Evolutionary conservation across 2,113 vertebrate species (phyloP).

Genomic region (Planiliza haematocheilus): DNA sequence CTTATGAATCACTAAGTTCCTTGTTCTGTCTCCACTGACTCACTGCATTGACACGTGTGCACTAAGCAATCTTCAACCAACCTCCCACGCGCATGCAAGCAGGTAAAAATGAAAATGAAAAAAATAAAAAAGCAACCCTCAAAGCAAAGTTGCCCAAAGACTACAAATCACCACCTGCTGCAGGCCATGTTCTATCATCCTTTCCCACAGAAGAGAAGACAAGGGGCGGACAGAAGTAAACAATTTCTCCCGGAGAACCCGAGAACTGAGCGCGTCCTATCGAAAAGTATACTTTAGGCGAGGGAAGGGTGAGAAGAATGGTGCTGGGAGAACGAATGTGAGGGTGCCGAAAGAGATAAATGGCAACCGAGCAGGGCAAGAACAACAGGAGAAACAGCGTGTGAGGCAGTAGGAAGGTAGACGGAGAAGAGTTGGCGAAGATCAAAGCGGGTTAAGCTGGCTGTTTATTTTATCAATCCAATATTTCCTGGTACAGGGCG

Average conservation of each 20-base stretch:
- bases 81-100: background rate
- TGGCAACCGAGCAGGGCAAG: background rate
- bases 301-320: background rate
- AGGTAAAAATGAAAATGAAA: background rate
- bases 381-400: background rate
- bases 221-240: background rate
- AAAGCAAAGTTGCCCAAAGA: background rate
- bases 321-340: background rate
- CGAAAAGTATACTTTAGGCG: conserved; percentile 2
- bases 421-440: conserved; percentile 13
- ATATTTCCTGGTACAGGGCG: conserved; percentile 38
- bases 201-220: background rate
- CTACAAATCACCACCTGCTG: background rate
- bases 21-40: background rate
- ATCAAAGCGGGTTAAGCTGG: conserved; percentile 46
- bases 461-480: conserved; percentile 41
- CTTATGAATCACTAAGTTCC: conserved; percentile 5
- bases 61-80: conserved; percentile 2
- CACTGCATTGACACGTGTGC: background rate
- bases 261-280: background rate
- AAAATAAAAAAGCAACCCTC: background rate
- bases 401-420: conserved; percentile 13
- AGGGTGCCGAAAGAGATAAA: background rate
- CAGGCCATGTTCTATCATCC: background rate
- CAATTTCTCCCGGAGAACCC: background rate